Evolutionary conservation across 2,888 invertebrate genomes (phyloP).

Genomic region (Pandemis heparana): DNA sequence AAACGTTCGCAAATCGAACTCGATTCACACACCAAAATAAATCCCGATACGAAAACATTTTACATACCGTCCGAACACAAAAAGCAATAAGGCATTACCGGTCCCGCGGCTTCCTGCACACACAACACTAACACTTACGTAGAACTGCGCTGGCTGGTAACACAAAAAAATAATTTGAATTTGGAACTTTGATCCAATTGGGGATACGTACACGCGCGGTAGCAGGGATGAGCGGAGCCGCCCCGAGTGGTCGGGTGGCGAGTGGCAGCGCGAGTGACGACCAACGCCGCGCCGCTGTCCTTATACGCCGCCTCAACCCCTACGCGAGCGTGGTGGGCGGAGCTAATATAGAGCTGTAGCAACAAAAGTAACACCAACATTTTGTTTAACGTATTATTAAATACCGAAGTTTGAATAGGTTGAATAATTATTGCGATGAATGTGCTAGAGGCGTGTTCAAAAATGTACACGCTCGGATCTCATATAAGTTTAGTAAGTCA

Average conservation of each 20-base stretch:
- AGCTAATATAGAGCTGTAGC: conserved; percentile 51
- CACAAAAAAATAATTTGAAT: conserved; percentile 36
- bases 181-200: conserved; percentile 47
- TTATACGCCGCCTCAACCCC: conserved; percentile 72
- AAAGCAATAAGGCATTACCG: conserved; percentile 35
- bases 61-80: conserved; percentile 17
- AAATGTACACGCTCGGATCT: too few relatives aligned
- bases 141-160: conserved; percentile 30
- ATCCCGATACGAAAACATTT: neutral
- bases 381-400: neutral
- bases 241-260: conserved; percentile 76
- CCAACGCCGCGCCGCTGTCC: conserved; percentile 61
- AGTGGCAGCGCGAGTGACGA: conserved; percentile 70
- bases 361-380: neutral
- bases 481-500: too few relatives aligned
- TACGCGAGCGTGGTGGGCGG: conserved; percentile 69
- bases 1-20: neutral
- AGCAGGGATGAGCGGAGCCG: conserved; percentile 59
- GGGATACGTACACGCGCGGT: conserved; percentile 80
- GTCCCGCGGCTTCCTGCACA: conserved; percentile 14
- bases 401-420: too few relatives aligned
- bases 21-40: neutral
- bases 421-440: too few relatives aligned
- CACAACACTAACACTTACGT: conserved; percentile 42
- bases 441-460: too few relatives aligned